These are phyloP conservation scores for Vireo altiloquus DNA, from an alignment of 2,113 vertebrate species.

Conservation along the genomic window DNA sequence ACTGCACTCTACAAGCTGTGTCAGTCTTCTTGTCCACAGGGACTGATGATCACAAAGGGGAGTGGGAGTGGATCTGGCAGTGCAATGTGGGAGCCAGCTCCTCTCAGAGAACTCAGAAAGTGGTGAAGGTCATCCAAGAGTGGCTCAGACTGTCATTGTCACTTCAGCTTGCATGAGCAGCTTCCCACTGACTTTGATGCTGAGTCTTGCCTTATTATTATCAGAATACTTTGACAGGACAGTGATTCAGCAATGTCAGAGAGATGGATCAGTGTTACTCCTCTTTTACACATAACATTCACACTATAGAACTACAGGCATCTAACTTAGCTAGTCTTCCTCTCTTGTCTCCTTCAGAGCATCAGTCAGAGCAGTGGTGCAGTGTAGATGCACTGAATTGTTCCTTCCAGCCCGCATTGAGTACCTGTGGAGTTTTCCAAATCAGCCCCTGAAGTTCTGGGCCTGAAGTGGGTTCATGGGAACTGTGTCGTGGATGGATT, in stretches of 20 bases:
- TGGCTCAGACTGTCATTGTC: neutral
- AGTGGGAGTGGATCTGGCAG: constrained; percentile 29
- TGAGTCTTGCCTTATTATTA: neutral
- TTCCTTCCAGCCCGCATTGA: neutral
- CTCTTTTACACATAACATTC: neutral
- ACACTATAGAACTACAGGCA: neutral
- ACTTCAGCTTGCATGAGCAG: neutral
- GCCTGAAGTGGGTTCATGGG: neutral
- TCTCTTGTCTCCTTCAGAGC: neutral
- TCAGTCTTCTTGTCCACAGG: neutral
- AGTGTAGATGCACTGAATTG: neutral
- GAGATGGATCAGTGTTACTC: neutral
- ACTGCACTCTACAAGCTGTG: constrained; percentile 11
- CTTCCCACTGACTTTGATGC: neutral
- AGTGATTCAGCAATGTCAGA: neutral
- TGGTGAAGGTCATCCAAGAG: constrained; percentile 32
- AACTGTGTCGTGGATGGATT: neutral
- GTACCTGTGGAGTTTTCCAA: neutral
- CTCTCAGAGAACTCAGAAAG: neutral
- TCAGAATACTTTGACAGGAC: neutral
- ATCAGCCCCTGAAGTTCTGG: neutral
- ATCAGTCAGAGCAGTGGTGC: neutral
- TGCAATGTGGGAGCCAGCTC: constrained; percentile 8
- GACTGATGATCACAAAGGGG: constrained; percentile 2
- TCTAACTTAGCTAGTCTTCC: neutral